These are phyloP conservation scores for Cephus runcator DNA, from an alignment of 2,888 invertebrate genomes.

Conservation along the genomic window DNA sequence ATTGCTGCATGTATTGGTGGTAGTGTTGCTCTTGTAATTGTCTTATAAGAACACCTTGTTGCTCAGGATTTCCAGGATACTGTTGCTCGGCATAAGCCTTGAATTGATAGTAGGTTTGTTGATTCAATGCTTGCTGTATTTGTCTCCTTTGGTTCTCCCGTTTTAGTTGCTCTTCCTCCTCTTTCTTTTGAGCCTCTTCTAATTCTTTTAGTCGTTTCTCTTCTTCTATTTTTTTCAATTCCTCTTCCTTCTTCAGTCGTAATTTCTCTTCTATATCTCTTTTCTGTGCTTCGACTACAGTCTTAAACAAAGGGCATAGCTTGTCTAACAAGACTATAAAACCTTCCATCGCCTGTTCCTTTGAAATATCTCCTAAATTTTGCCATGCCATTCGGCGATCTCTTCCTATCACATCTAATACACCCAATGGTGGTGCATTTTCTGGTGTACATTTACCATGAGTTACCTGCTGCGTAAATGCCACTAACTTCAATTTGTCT, in stretches of 20 bases:
- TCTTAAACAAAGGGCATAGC: conserved; percentile 89
- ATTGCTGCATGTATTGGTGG: conserved; percentile 97
- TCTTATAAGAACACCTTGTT: conserved; percentile 92
- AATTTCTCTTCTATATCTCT: conserved; percentile 86
- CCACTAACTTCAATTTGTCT: conserved; percentile 90
- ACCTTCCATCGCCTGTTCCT: conserved; percentile 89
- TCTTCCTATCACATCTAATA: conserved; percentile 93
- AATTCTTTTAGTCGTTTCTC: conserved; percentile 69
- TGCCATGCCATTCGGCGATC: conserved; percentile 96
- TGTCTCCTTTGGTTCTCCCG: conserved; percentile 77
- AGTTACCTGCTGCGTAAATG: conserved; percentile 90
- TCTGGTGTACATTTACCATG: conserved; percentile 84
- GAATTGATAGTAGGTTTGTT: conserved; percentile 92
- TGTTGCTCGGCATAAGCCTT: conserved; percentile 95
- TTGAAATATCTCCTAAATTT: conserved; percentile 84
- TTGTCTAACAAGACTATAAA: conserved; percentile 90
- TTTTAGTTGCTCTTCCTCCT: conserved; percentile 74
- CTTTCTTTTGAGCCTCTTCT: conserved; percentile 64
- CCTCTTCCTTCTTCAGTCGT: conserved; percentile 71
- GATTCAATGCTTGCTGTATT: conserved; percentile 96
- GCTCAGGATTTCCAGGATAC: conserved; percentile 82
- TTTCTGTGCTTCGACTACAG: conserved; percentile 91
- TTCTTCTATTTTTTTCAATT: conserved; percentile 70
- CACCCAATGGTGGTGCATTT: conserved; percentile 84
- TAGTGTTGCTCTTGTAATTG: conserved; percentile 99